These are phyloP conservation scores for Mionectes olivaceus DNA, from an alignment of 2,797 vertebrate species.

Conservation along the genomic window DNA sequence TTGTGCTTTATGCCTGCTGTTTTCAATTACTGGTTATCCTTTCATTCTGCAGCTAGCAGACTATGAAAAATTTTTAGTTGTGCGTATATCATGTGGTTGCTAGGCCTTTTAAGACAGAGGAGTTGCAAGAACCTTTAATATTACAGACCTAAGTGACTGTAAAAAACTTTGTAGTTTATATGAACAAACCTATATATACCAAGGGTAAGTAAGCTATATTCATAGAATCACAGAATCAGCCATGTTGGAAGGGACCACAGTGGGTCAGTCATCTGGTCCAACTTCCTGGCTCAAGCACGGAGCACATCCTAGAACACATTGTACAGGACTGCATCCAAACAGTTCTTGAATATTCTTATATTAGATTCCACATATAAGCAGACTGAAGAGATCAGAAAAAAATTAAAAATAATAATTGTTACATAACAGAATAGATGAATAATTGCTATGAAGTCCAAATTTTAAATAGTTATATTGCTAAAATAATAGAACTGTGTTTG, in stretches of 20 bases:
- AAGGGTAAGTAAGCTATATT: background rate
- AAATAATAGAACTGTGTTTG: background rate
- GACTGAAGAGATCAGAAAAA: background rate
- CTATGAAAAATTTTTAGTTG: background rate
- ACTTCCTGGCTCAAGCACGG: background rate
- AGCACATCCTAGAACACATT: background rate
- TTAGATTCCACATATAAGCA: background rate
- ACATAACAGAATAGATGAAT: background rate
- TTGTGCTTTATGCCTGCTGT: conserved; percentile 4
- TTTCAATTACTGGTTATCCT: conserved; percentile 27
- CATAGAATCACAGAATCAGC: background rate
- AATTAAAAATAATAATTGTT: background rate
- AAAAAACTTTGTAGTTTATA: background rate
- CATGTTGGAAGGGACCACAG: background rate
- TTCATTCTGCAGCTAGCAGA: background rate
- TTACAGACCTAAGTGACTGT: background rate
- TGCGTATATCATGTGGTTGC: background rate
- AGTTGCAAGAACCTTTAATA: background rate
- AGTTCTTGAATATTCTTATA: background rate
- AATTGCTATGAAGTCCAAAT: background rate
- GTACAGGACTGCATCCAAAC: background rate
- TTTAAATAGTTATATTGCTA: background rate
- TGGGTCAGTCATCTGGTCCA: background rate
- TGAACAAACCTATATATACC: background rate
- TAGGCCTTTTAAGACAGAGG: background rate